Evolutionary conservation across 2,113 vertebrate species (phyloP).

Genomic region (Myiagra hebetior): DNA sequence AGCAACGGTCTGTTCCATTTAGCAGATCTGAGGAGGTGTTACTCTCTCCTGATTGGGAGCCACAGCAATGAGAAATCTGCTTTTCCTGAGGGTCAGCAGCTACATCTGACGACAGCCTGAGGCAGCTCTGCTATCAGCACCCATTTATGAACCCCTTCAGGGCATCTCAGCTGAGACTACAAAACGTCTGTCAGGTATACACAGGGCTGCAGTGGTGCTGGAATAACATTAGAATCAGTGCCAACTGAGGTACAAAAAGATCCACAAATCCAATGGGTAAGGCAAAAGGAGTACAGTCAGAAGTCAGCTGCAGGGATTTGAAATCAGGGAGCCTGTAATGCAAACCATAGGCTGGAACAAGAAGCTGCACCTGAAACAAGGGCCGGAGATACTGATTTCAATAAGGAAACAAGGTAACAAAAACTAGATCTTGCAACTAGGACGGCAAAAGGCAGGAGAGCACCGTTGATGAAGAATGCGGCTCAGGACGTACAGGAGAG

Average conservation of each 20-base stretch:
- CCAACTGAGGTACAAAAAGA: not conserved
- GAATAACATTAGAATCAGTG: not conserved
- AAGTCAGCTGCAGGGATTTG: not conserved
- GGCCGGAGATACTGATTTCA: not conserved
- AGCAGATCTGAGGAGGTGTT: not conserved
- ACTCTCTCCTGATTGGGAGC: not conserved
- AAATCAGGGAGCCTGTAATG: not conserved
- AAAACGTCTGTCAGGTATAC: not conserved
- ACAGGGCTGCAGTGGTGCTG: not conserved
- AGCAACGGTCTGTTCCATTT: not conserved
- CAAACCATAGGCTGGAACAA: not conserved
- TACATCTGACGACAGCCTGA: not conserved
- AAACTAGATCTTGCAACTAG: not conserved
- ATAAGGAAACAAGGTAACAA: not conserved
- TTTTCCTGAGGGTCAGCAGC: not conserved
- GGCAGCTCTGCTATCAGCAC: not conserved
- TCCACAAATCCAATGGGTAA: not conserved
- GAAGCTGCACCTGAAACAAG: not conserved
- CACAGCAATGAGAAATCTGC: not conserved
- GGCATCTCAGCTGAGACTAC: not conserved
- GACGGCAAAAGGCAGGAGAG: not conserved
- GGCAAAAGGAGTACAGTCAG: accelerated
- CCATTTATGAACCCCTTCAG: not conserved
- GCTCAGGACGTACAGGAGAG: not conserved
- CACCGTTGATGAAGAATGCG: accelerated